A percentile compares a stretch with the other conserved stretches of the same genome.
Conservation (phyloP, 2,113 vertebrate genomes). For the Alexandromys fortis region DNA sequence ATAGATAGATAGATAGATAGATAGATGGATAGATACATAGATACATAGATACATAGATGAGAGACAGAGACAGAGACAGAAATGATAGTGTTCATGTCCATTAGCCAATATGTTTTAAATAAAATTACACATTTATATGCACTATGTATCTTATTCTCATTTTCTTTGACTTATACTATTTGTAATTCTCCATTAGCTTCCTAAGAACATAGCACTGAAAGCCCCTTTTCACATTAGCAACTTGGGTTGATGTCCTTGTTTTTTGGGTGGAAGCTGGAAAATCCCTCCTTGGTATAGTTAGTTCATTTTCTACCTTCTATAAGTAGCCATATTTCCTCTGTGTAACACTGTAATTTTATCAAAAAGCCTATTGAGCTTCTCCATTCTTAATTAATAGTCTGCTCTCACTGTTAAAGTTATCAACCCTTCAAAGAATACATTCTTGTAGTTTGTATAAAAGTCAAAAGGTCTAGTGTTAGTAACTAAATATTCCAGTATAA, state of each 20-base stretch:
- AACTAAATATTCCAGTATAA: constrained; percentile 3
- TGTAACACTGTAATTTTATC: background rate
- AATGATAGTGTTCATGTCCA: too few relatives aligned
- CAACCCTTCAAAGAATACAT: background rate
- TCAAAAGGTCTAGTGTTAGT: background rate
- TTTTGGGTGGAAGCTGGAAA: background rate
- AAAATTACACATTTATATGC: background rate
- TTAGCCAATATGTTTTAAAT: too few relatives aligned
- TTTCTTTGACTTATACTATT: background rate
- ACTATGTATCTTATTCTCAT: background rate
- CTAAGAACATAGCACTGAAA: background rate
- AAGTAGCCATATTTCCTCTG: background rate
- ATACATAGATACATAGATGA: background rate
- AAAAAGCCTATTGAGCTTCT: background rate
- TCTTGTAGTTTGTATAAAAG: background rate
- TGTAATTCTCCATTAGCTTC: background rate
- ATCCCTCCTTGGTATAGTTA: background rate
- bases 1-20: background rate
- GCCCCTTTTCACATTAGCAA: background rate
- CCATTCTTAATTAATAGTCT: background rate
- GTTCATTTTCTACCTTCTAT: background rate
- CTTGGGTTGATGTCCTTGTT: background rate
- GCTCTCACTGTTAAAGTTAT: background rate
- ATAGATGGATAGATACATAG: background rate
- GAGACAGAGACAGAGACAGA: too few relatives aligned